Evolutionary conservation across 2,113 vertebrate species (phyloP).

Genomic region (Sinocyclocheilus grahami): DNA sequence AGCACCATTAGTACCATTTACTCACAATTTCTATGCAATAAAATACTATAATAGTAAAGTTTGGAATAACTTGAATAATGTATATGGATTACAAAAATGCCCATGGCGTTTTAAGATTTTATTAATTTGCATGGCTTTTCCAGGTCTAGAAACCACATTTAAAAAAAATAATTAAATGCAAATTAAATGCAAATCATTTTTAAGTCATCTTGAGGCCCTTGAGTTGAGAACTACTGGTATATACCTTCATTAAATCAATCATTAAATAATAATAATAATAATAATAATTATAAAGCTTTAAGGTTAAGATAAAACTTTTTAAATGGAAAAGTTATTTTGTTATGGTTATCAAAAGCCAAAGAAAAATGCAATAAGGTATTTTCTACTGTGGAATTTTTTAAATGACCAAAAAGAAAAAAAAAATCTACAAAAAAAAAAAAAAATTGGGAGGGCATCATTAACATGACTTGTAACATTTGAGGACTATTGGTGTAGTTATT

Average conservation of each 20-base stretch:
- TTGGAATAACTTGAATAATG: not conserved
- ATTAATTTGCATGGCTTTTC: not conserved
- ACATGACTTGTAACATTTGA: not conserved
- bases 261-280: not conserved
- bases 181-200: not conserved
- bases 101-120: not conserved
- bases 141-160: not conserved
- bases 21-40: not conserved
- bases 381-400: not conserved
- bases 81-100: not conserved
- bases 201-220: not conserved
- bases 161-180: not conserved
- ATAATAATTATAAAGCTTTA: not conserved
- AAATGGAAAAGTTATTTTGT: not conserved
- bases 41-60: not conserved
- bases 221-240: not conserved
- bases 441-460: not conserved
- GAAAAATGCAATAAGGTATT: not conserved
- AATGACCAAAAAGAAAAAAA: not conserved
- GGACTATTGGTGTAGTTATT: not conserved
- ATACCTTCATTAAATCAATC: not conserved
- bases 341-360: not conserved
- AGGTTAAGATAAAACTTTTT: not conserved
- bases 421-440: no score
- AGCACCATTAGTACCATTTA: not conserved